A percentile compares a stretch with the other conserved stretches of the same genome.
phyloP scores from a whole-genome alignment of 2,113 vertebrate species.

The Epinephelus moara region DNA sequence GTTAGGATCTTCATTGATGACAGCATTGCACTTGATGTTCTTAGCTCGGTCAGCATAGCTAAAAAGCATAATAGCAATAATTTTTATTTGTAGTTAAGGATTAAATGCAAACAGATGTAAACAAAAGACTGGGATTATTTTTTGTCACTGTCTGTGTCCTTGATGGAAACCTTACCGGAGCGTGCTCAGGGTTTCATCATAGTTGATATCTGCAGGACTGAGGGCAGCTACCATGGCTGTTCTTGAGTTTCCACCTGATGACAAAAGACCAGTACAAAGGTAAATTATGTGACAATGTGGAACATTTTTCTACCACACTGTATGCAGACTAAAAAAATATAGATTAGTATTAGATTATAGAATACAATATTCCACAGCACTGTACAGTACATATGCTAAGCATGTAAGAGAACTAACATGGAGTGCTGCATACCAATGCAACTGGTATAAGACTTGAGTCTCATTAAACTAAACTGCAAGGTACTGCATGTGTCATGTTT shows the following conservation, averaged over 20 bases:
- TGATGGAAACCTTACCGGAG: slow-evolving; percentile 87
- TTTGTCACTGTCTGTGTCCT: neutral
- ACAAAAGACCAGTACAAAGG: neutral
- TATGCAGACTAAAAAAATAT: neutral
- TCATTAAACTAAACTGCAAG: slow-evolving; percentile 1
- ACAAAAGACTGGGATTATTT: neutral
- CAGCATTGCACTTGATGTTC: slow-evolving; percentile 98
- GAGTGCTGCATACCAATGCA: neutral
- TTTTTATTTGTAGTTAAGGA: neutral
- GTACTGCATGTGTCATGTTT: neutral
- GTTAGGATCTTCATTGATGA: slow-evolving; percentile 99
- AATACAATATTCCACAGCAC: neutral
- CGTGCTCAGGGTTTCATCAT: slow-evolving; percentile 98
- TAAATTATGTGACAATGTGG: neutral
- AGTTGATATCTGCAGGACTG: slow-evolving; percentile 99
- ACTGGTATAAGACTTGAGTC: slow-evolving; percentile 3
- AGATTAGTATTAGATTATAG: neutral
- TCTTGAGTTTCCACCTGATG: slow-evolving; percentile 92
- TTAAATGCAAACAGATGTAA: neutral
- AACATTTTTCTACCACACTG: neutral
- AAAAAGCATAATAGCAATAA: slow-evolving; percentile 14
- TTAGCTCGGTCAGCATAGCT: slow-evolving; percentile 98
- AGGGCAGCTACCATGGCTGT: slow-evolving; percentile 99
- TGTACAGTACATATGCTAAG: neutral
- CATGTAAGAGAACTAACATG: neutral